Conservation (phyloP, 2,888 invertebrate species). For the Agonum fuliginosum region DNA sequence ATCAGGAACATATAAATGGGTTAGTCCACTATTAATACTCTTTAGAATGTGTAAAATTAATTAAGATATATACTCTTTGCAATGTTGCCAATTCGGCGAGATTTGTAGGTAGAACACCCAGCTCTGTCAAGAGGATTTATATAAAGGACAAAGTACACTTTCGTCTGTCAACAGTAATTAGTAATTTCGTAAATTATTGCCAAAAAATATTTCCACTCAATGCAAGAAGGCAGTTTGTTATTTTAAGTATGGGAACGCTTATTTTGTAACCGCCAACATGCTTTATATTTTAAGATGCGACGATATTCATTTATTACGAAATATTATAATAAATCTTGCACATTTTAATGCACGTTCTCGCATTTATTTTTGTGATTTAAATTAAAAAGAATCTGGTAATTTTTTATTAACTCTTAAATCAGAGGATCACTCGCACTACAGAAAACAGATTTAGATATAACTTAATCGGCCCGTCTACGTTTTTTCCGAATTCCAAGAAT, state of each 20-base stretch:
- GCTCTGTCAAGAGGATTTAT: constrained; percentile 36
- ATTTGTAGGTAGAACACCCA: constrained; percentile 50
- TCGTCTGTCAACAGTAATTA: constrained; percentile 56
- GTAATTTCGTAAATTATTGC: constrained; percentile 50
- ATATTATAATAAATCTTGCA: not conserved
- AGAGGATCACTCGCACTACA: too few relatives aligned
- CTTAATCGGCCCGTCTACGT: too few relatives aligned
- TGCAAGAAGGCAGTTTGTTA: constrained; percentile 24
- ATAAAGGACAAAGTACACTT: constrained; percentile 32
- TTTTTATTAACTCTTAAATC: too few relatives aligned
- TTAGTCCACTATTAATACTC: constrained; percentile 41
- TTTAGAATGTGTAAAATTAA: constrained; percentile 46
- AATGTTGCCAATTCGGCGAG: constrained; percentile 50
- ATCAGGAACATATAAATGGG: constrained; percentile 18
- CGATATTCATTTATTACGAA: not conserved
- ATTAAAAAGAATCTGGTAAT: too few relatives aligned
- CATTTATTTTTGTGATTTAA: too few relatives aligned
- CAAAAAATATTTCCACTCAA: constrained; percentile 39
- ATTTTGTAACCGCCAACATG: constrained; percentile 21
- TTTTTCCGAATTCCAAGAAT: too few relatives aligned
- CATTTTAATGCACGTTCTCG: not conserved
- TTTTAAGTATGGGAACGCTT: constrained; percentile 23
- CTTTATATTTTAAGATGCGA: constrained; percentile 2
- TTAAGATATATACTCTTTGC: constrained; percentile 56
- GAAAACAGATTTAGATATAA: too few relatives aligned